Evolutionary conservation across 2,797 vertebrate species (phyloP).

Genomic region (Cyclopterus lumpus): DNA sequence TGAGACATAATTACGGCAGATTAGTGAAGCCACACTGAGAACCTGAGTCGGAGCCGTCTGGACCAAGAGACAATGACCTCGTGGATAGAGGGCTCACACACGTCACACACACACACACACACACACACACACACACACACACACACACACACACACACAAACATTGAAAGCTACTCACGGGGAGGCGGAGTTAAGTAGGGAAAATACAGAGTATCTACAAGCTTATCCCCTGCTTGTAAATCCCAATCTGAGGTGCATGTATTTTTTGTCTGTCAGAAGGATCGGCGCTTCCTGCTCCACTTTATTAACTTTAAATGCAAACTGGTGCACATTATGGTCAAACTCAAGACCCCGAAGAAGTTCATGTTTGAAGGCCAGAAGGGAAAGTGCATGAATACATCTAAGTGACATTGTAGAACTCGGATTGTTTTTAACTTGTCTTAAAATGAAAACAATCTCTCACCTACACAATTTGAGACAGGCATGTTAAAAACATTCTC

Average conservation of each 20-base stretch:
- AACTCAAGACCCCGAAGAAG: background rate
- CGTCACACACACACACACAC: constrained; percentile 12
- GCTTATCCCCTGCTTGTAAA: constrained; percentile 45
- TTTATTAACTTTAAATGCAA: background rate
- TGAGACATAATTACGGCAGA: constrained; percentile 79
- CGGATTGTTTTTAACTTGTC: background rate
- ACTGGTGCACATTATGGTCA: background rate
- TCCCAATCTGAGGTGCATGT: constrained; percentile 33
- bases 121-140: constrained; percentile 2
- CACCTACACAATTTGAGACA: background rate
- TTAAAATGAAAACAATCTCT: background rate
- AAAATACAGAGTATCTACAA: constrained; percentile 27
- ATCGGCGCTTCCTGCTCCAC: constrained; percentile 8
- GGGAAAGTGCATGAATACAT: background rate
- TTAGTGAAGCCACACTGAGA: constrained; percentile 77
- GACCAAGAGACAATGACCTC: constrained; percentile 74
- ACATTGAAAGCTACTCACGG: constrained; percentile 24
- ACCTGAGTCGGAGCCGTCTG: constrained; percentile 68
- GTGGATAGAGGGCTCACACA: constrained; percentile 48
- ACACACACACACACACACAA: constrained; percentile 15
- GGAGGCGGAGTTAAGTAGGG: constrained; percentile 32
- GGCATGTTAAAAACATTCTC: background rate
- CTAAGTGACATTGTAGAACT: background rate
- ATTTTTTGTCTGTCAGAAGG: constrained; percentile 45
- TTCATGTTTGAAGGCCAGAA: background rate